Base-by-base conservation (phyloP, 2,113 vertebrate species). In the Poicephalus gulielmi region DNA sequence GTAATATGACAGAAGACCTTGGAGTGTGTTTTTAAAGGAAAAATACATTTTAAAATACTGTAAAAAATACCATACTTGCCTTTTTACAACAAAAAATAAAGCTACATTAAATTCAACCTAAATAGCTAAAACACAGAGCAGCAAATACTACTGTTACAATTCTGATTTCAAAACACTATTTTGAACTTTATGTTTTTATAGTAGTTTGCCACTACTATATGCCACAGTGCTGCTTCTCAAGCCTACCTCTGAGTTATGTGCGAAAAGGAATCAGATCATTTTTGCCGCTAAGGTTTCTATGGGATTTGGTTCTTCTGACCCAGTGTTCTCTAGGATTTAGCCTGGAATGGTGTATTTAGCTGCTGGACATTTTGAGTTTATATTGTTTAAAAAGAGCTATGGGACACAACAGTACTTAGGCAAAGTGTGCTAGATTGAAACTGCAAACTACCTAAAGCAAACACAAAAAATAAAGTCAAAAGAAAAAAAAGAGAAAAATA, bases 361-460 rank as follows among this genome's bases (percentile, higher is more conserved):
- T 94, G 77, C 86, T 95, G 77, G 57, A 83, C 67, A 22, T 79
- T 94, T 35, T 6, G 71, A 53, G 63, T 6, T 94, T 90, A 22
- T 80, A 75, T 86, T 88, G 88, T 81, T 74, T 37, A 53, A 79
- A 77, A 92, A 94, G 78, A 91, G 49, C 84, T 94, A 96, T 2
- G 88, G 92, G 92, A 93, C 77, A 95, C 78, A 94, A 92, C 71
- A 96, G 71, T 95, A 96, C 57, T 91, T 93, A 92, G 55, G 84
- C 92, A 94, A 83, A 86, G n/a, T 87, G 64, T 94, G 67, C 97
- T 96, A 79, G 83, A 96, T 75, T 92, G 93, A 94, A 88, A 82
- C 96, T 97, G 94, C 66, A 73, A 92, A 86, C 97, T 97, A 96
- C 77, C 97, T 96, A 86, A 80, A 83, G 93, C 90, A 70, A 97